Evolutionary conservation across 2,113 vertebrate species (phyloP).

Genomic region (Oncorhynchus gorbuscha): DNA sequence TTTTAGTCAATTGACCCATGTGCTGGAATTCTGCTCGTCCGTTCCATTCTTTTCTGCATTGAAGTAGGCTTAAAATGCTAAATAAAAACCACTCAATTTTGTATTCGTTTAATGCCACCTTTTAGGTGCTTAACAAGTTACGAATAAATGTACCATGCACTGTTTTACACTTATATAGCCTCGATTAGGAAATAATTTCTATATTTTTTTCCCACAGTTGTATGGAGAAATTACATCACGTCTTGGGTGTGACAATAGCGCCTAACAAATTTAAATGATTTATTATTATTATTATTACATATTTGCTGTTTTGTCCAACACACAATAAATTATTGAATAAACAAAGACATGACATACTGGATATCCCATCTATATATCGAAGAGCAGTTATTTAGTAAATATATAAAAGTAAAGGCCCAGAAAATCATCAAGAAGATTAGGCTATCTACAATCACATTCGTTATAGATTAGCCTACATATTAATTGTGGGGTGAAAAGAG

Average conservation of each 20-base stretch:
- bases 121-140: neutral
- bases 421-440: neutral
- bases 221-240: too few relatives aligned
- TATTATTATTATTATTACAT: too few relatives aligned
- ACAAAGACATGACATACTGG: too few relatives aligned
- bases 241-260: too few relatives aligned
- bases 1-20: neutral
- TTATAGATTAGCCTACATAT: too few relatives aligned
- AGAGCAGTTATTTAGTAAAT: neutral
- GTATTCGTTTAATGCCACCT: neutral
- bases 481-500: too few relatives aligned
- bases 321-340: too few relatives aligned
- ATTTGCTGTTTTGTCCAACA: too few relatives aligned
- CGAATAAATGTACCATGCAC: neutral
- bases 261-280: too few relatives aligned
- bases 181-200: neutral
- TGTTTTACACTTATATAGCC: neutral
- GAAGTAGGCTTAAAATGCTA: neutral
- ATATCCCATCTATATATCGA: too few relatives aligned
- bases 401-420: neutral
- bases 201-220: too few relatives aligned
- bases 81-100: neutral
- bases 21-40: neutral
- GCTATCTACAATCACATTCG: too few relatives aligned
- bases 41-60: neutral